Base-by-base conservation (phyloP, 2,113 vertebrate genomes). In the Coturnix japonica region DNA sequence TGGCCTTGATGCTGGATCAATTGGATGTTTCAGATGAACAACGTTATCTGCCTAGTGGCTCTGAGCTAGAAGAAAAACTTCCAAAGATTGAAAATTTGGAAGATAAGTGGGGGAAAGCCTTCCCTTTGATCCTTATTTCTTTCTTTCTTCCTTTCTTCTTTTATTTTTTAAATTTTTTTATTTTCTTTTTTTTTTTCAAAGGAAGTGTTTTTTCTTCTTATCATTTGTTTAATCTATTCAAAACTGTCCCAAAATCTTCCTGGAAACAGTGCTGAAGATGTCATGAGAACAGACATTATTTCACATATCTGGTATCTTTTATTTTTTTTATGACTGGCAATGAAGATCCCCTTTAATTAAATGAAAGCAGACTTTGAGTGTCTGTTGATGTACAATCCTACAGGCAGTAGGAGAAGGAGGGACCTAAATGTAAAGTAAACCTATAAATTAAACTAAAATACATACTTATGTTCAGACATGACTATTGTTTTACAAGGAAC, bases 221-320 rank as follows among this genome's bases (percentile, higher is more conserved):
- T 85, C 43, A 51, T 90, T 93, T 70, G 87, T 92, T 80, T 94
- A 0, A 91, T 94, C 91, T 91, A 33, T 82, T 92, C 57, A 87
- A 95, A 89, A 83, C 53, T 51, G 85, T 83, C 90, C 43, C 79
- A 71, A 85, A 75, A 77, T 94, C 39, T 80, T 95, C 75, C 37
- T 93, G 90, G 69, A 94, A 95, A 80, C 0, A 71, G 51, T 53
- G 61, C 87, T 94, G 90, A 65, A 90, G 85, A 91, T 88, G 43
- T 94, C 57, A 90, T 83, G 91, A 93, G 80, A 95, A 93, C 65
- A 93, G 94, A 88, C 93, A 37, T 93, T 87, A 83, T 91, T 94
- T 95, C 39, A 91, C 66, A 12, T 65, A 89, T 63, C 70, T 74
- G 63, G 33, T 90, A 23, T n/a, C 1, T 35, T 56, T 53, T 51